phyloP scores from a whole-genome alignment of 92 coral and sea anemone species.

The Blastomussa wellsi region DNA sequence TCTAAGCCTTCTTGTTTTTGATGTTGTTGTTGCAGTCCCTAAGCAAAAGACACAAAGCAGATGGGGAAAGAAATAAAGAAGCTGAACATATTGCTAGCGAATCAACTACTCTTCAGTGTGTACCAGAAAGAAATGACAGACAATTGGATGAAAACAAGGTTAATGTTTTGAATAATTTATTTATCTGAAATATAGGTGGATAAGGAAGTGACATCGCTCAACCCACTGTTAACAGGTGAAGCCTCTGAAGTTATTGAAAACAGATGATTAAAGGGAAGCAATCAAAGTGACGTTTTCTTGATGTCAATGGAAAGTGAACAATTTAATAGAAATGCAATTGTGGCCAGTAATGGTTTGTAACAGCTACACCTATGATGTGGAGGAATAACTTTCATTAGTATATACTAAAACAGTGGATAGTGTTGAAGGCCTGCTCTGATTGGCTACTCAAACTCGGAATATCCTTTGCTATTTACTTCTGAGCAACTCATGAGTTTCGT shows the following conservation, averaged over 20 bases:
- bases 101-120: background rate
- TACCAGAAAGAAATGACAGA: conserved; percentile 1
- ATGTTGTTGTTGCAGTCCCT: conserved; percentile 36
- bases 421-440: background rate
- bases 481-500: background rate
- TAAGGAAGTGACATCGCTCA: background rate
- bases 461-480: conserved; percentile 22
- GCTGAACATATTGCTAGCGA: background rate
- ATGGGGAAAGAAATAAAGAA: conserved; percentile 30
- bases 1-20: background rate
- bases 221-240: background rate
- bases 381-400: no score
- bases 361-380: no score
- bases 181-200: background rate
- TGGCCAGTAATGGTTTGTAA: no score
- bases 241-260: no score
- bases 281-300: no score
- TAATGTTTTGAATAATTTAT: background rate
- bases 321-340: no score
- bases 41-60: conserved; percentile 51
- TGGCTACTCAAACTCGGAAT: background rate
- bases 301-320: no score
- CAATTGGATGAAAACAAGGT: conserved; percentile 23
- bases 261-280: no score
- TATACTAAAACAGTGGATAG: no score